A percentile compares a stretch with the other conserved stretches of the same genome.
phyloP scores from a whole-genome alignment of 35 echinoderm and acorn worm species.

The Ophiothrix spiculata region DNA sequence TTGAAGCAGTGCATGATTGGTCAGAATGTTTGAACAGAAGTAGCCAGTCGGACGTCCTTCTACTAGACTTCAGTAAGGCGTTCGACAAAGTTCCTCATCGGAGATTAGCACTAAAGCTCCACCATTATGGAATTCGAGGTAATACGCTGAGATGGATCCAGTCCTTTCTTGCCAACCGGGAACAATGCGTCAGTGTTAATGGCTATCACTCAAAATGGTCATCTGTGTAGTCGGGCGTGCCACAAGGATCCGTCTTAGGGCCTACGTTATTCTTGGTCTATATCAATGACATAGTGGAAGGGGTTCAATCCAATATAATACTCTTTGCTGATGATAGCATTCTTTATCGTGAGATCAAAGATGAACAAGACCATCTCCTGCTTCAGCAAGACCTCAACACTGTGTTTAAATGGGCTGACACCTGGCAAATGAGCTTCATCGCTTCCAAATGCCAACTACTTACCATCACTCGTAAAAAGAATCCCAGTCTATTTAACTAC shows the following conservation, averaged over 20 bases:
- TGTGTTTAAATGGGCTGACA: conserved; percentile 18
- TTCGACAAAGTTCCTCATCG: conserved; percentile 56
- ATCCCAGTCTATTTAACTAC: no score
- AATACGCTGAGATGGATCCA: conserved; percentile 47
- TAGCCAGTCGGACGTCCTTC: no score
- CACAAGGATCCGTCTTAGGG: conserved; percentile 55
- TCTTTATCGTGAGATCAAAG: conserved; percentile 49
- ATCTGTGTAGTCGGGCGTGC: conserved; percentile 44
- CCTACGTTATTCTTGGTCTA: conserved; percentile 46
- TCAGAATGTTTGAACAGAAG: no score
- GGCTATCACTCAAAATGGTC: conserved; percentile 20
- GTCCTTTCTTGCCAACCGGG: conserved; percentile 34
- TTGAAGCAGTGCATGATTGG: no score
- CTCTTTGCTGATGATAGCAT: conserved; percentile 79
- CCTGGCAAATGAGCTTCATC: conserved; percentile 59
- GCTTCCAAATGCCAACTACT: conserved; percentile 48
- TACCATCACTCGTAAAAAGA: conserved; percentile 3
- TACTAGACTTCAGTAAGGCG: conserved; percentile 60
- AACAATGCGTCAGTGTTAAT: conserved; percentile 20
- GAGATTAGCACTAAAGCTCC: conserved; percentile 41
- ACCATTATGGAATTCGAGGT: conserved; percentile 33
- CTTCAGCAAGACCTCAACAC: conserved; percentile 28
- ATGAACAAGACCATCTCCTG: not conserved
- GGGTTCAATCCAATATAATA: conserved; percentile 31
- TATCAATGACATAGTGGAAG: conserved; percentile 47